Evolutionary conservation across 2,797 vertebrate species (phyloP).

Genomic region (Diceros bicornis): DNA sequence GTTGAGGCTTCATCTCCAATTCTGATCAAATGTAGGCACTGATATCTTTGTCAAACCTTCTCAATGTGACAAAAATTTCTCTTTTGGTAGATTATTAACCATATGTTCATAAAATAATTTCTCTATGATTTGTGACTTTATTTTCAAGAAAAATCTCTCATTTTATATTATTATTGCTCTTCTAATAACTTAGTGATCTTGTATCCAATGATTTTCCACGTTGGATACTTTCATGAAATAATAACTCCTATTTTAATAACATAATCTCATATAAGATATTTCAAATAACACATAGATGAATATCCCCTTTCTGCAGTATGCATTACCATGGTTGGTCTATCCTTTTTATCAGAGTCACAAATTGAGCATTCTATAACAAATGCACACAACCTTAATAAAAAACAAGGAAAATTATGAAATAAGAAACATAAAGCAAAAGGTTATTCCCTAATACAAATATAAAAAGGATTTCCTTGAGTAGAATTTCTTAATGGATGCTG

Average conservation of each 20-base stretch:
- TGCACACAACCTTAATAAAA: neutral
- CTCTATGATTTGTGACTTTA: neutral
- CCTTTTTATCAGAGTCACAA: neutral
- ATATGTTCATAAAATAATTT: neutral
- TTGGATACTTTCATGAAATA: neutral
- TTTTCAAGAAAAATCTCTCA: neutral
- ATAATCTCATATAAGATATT: neutral
- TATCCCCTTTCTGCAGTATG: neutral
- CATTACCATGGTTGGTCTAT: neutral
- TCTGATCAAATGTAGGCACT: conserved; percentile 12
- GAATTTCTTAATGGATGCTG: neutral
- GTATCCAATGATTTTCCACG: neutral
- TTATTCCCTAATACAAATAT: neutral
- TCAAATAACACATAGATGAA: neutral
- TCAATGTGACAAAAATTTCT: neutral
- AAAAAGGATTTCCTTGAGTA: neutral
- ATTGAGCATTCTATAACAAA: neutral
- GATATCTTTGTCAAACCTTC: neutral
- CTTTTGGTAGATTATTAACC: neutral
- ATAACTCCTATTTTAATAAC: conserved; percentile 9
- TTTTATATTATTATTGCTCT: conserved; percentile 7
- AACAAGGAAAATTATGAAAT: neutral
- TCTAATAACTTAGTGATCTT: neutral
- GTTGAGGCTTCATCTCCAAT: neutral
- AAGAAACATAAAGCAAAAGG: neutral